phyloP scores from a whole-genome alignment of 2,797 vertebrate species.

The Catharus ustulatus region DNA sequence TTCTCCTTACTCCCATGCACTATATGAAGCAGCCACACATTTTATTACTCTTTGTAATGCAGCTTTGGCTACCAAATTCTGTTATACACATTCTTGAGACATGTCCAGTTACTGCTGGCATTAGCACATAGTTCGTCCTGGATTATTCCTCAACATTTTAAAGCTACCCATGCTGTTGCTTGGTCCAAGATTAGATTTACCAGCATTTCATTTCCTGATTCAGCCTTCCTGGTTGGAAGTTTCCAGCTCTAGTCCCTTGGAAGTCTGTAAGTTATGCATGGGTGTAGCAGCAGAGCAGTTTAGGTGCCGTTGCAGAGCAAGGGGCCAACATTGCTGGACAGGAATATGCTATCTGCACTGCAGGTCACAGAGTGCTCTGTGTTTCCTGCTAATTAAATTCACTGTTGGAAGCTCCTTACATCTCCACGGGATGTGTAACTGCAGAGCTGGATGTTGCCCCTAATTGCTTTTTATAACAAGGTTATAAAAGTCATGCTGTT shows the following conservation, averaged over 20 bases:
- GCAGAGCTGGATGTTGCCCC: constrained; percentile 66
- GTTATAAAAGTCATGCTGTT: constrained; percentile 51
- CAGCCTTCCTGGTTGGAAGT: background rate
- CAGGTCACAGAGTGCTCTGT: constrained; percentile 37
- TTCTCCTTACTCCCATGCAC: background rate
- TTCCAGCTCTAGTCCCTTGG: background rate
- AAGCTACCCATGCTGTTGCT: background rate
- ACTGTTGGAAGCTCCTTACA: constrained; percentile 66
- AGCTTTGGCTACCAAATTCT: background rate
- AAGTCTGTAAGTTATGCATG: background rate
- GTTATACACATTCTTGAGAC: background rate
- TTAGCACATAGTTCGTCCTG: background rate
- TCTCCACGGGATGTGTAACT: constrained; percentile 56
- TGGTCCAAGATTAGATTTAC: background rate
- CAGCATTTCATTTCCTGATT: background rate
- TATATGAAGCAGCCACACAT: background rate
- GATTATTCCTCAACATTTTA: constrained; percentile 26
- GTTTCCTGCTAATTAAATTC: constrained; percentile 77
- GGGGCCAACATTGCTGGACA: background rate
- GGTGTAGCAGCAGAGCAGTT: constrained; percentile 12
- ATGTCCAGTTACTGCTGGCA: background rate
- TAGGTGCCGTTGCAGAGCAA: constrained; percentile 31
- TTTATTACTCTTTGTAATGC: background rate
- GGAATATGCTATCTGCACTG: constrained; percentile 49
- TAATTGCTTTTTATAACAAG: constrained; percentile 75